phyloP scores from a whole-genome alignment of 1,140 invertebrate genomes.

The Drosophila miranda region DNA sequence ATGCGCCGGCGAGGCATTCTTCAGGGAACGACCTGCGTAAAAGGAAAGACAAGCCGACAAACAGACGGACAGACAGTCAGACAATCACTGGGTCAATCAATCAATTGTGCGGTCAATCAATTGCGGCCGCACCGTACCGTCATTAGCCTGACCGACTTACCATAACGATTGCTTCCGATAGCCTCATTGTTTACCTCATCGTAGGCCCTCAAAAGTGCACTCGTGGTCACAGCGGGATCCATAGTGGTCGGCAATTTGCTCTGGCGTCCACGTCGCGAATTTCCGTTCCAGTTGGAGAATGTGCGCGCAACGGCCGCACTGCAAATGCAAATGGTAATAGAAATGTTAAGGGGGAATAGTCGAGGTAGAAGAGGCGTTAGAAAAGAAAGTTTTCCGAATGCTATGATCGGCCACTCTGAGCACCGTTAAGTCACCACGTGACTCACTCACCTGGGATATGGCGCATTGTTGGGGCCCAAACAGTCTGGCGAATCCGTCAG shows the following conservation, averaged over 20 bases:
- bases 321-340: slow-evolving; percentile 56
- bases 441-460: slow-evolving; percentile 89
- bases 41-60: neutral
- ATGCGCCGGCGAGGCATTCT: slow-evolving; percentile 65
- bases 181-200: slow-evolving; percentile 83
- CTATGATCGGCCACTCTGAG: neutral
- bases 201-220: slow-evolving; percentile 87
- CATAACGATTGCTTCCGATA: slow-evolving; percentile 76
- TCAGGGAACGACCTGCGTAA: slow-evolving; percentile 70
- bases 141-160: slow-evolving; percentile 72
- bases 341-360: slow-evolving; percentile 2
- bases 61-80: slow-evolving; percentile 29
- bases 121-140: slow-evolving; percentile 29
- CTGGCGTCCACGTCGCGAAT: slow-evolving; percentile 79
- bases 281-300: slow-evolving; percentile 83
- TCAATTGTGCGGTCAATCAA: slow-evolving; percentile 30
- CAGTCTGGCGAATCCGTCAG: slow-evolving; percentile 89
- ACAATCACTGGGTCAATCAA: slow-evolving; percentile 31
- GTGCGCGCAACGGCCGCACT: slow-evolving; percentile 86
- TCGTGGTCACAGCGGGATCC: slow-evolving; percentile 88
- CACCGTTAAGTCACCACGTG: slow-evolving; percentile 25
- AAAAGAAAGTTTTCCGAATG: slow-evolving; percentile 68
- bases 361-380: slow-evolving; percentile 45
- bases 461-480: slow-evolving; percentile 89
- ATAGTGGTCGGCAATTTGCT: slow-evolving; percentile 84